phyloP scores from a whole-genome alignment of 1,140 invertebrate species.

The Chrysoperla carnea region DNA sequence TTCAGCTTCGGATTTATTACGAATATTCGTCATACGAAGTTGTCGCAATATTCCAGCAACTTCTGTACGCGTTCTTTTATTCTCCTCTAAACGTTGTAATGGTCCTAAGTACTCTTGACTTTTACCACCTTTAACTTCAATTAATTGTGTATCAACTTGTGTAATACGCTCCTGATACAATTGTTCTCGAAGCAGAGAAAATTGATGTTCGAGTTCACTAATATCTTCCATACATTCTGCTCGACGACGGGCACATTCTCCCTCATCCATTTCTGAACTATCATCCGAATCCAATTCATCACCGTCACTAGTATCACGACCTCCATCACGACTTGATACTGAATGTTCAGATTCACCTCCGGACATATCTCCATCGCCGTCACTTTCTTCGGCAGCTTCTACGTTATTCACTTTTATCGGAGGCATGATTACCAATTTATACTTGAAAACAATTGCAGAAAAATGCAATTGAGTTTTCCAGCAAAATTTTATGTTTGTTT shows the following conservation, averaged over 20 bases:
- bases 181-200: constrained; percentile 70
- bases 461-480: no score
- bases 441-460: no score
- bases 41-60: constrained; percentile 74
- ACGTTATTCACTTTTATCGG: constrained; percentile 28
- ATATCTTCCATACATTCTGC: constrained; percentile 73
- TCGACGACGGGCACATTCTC: constrained; percentile 69
- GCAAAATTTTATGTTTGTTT: no score
- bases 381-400: constrained; percentile 34
- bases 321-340: constrained; percentile 32
- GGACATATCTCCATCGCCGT: constrained; percentile 32
- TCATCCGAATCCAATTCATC: constrained; percentile 60
- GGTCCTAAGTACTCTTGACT: constrained; percentile 80
- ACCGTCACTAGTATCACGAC: constrained; percentile 50
- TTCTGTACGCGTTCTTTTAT: constrained; percentile 70
- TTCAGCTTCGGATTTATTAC: constrained; percentile 77
- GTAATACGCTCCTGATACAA: constrained; percentile 71
- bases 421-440: constrained; percentile 8
- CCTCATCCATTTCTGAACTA: constrained; percentile 82
- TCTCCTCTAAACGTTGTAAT: constrained; percentile 66
- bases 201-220: constrained; percentile 76
- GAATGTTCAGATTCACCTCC: constrained; percentile 41
- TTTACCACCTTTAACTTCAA: constrained; percentile 65
- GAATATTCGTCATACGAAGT: constrained; percentile 62
- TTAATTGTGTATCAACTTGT: constrained; percentile 58